Evolutionary conservation across 2,888 invertebrate species (phyloP).

Genomic region (Axea sp.): DNA sequence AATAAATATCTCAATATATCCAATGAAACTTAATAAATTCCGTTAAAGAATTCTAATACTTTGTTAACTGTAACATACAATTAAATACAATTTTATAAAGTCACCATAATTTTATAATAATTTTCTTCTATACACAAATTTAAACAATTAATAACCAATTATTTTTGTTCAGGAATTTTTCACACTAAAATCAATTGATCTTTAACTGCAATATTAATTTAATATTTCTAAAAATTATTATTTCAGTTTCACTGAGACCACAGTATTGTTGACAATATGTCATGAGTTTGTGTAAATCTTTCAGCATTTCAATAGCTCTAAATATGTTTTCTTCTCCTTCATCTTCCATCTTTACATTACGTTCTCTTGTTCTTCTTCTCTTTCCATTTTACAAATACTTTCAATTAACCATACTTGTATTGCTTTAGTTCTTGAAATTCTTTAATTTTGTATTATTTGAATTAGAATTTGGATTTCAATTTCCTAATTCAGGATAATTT

Average conservation of each 20-base stretch:
- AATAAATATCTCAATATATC: no score
- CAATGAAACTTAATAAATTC: no score
- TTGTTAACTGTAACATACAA: no score
- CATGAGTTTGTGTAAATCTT: slow-evolving; percentile 5
- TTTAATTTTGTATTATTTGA: neutral
- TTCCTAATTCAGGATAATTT: neutral
- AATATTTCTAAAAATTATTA: slow-evolving; percentile 3
- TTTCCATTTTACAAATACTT: slow-evolving; percentile 6
- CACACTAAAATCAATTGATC: no score
- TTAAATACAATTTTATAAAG: no score
- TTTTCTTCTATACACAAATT: no score
- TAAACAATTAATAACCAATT: no score
- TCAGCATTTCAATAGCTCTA: neutral
- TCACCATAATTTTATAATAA: no score
- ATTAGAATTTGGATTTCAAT: neutral
- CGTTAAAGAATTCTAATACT: no score
- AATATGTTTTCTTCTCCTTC: neutral
- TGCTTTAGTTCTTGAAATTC: neutral
- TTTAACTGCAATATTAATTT: no score
- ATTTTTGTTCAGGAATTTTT: no score
- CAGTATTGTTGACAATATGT: neutral
- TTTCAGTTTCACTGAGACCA: slow-evolving; percentile 3
- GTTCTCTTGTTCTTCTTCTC: slow-evolving; percentile 2
- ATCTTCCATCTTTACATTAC: neutral
- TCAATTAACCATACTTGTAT: slow-evolving; percentile 3